Base-by-base conservation (phyloP, 2,888 invertebrate species). In the Epinotia ramella region DNA sequence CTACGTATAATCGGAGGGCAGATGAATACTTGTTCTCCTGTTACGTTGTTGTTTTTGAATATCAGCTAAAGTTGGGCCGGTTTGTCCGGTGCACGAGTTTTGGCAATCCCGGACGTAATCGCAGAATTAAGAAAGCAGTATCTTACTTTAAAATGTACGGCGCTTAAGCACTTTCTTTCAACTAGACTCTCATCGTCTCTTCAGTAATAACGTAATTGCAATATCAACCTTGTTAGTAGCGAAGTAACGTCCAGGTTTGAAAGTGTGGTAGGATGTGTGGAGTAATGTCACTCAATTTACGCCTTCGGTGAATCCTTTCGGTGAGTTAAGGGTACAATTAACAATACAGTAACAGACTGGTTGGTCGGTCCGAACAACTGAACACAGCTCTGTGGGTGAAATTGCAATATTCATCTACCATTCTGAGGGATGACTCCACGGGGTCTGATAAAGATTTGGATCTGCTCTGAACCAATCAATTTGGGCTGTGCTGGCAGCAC, bases 71-170 rank as follows among this genome's bases (percentile, higher is more conserved):
- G n/a, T 56, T 12, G n/a, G 63, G 56, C 72, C 72, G 72, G 72
- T 72, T 72, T 44, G 56, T 64, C 72, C 72, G 64, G 72, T 64
- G 72, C 63, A 40, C 44, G 44, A 1, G 53, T 40, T 68, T 72
- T 72, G 72, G 72, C 40, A 18, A 64, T 46, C 44, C 44, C 12
- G 16, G 3, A 18, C 18, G n/a, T 28, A 40, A 16, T 12, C 18
- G 63, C 20, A 28, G 59, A 9, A 33, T n/a, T 62, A n/a, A 62
- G n/a, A 33, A 62, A 13, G 62, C 7, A 28, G n/a, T 16, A 33
- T 33, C 33, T n/a, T n/a, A 13, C 33, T 33, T n/a, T 1, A n/a
- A n/a, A 33, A 33, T 33, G n/a, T 24, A 33, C 62, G 62, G 16
- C 62, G 62, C 33, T 62, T 33, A 33, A 13, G 62, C 18, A 18